Conservation (phyloP, 2,888 invertebrate genomes). For the Caenorhabditis panamensis region DNA sequence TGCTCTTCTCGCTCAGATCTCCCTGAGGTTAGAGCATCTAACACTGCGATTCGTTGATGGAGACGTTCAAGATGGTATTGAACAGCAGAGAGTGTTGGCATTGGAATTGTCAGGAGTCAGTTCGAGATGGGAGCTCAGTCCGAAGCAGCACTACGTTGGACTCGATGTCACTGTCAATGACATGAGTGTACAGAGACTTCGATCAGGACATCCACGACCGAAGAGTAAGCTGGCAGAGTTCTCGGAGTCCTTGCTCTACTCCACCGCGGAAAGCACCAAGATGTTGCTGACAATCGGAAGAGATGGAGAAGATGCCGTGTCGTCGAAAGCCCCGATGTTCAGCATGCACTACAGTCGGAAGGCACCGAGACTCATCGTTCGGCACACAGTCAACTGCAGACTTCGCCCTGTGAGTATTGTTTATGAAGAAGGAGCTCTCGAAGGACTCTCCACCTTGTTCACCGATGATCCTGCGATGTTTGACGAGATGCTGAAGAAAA, state of each 20-base stretch:
- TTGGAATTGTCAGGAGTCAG: conserved; percentile 74
- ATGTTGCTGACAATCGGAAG: conserved; percentile 70
- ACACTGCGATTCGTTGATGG: conserved; percentile 78
- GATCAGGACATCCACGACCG: conserved; percentile 56
- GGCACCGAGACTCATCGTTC: conserved; percentile 73
- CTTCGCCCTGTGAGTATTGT: conserved; percentile 78
- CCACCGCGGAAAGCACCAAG: conserved; percentile 66
- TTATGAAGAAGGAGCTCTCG: conserved; percentile 75
- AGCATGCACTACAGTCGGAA: conserved; percentile 76
- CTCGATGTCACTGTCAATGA: conserved; percentile 77
- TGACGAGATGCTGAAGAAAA: conserved; percentile 43
- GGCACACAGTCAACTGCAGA: conserved; percentile 75
- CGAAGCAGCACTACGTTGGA: conserved; percentile 76
- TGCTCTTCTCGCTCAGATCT: conserved; percentile 77
- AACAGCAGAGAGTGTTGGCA: conserved; percentile 73
- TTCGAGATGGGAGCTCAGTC: conserved; percentile 74
- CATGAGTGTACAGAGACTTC: conserved; percentile 76
- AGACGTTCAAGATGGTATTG: conserved; percentile 55
- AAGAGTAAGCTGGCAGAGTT: conserved; percentile 53
- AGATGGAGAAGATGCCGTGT: conserved; percentile 42
- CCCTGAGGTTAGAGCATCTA: conserved; percentile 74
- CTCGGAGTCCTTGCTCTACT: conserved; percentile 63
- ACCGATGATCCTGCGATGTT: conserved; percentile 63
- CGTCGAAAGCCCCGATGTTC: conserved; percentile 59
- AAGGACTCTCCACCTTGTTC: conserved; percentile 66